Conservation (phyloP, 2,797 vertebrate genomes). For the Valencia hispanica region DNA sequence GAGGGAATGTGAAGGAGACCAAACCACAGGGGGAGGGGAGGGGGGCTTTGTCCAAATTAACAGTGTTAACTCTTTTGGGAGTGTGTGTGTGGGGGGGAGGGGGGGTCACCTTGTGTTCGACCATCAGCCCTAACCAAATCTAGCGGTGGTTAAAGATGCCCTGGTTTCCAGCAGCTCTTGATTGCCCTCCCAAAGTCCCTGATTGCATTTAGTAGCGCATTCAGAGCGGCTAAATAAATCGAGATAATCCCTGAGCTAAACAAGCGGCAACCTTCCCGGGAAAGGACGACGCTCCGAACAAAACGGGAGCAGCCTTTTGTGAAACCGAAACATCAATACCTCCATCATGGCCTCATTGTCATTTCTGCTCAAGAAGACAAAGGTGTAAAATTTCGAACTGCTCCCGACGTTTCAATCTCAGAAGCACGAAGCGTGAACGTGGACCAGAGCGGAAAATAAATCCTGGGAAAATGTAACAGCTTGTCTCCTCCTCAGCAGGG, state of each 20-base stretch:
- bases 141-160: conserved; percentile 57
- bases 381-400: not conserved
- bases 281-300: conserved; percentile 12
- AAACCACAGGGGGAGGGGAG: conserved; percentile 34
- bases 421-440: not conserved
- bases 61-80: conserved; percentile 44
- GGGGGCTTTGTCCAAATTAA: conserved; percentile 63
- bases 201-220: conserved; percentile 65
- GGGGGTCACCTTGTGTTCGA: conserved; percentile 68
- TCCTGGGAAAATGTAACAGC: not conserved
- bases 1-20: conserved; percentile 21
- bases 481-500: not conserved
- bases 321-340: conserved; percentile 3
- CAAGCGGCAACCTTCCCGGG: conserved; percentile 40
- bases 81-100: not conserved
- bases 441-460: too few relatives aligned
- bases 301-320: not conserved
- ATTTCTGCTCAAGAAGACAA: not conserved
- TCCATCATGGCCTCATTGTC: conserved; percentile 8
- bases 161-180: conserved; percentile 53
- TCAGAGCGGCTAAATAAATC: conserved; percentile 38
- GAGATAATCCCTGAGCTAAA: conserved; percentile 41
- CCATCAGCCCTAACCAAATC: conserved; percentile 44
- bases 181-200: conserved; percentile 65
- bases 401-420: not conserved